Conservation (phyloP, 2,113 vertebrate genomes). For the Solenodon paradoxus region DNA sequence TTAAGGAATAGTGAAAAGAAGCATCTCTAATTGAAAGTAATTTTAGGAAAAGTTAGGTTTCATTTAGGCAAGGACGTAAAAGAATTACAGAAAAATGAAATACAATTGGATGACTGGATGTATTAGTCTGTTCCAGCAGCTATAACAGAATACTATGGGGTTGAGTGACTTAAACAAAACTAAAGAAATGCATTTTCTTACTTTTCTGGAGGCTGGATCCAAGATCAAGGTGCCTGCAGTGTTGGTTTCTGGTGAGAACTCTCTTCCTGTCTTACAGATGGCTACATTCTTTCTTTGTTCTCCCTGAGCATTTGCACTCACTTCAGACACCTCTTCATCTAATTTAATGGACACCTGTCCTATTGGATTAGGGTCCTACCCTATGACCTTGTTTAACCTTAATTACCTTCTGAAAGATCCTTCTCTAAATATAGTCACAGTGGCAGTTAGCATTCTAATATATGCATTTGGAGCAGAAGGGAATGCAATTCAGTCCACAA, state of each 20-base stretch:
- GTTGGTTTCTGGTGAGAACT: background rate
- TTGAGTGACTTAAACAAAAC: background rate
- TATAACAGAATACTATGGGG: background rate
- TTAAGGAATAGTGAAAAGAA: background rate
- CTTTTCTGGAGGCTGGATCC: background rate
- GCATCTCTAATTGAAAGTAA: background rate
- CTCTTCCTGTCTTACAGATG: background rate
- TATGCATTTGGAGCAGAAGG: background rate
- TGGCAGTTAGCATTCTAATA: background rate
- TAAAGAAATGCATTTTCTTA: background rate
- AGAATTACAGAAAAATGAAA: background rate
- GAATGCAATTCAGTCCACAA: background rate
- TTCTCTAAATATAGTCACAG: background rate
- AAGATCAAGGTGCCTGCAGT: background rate
- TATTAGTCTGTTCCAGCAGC: background rate
- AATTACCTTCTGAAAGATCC: background rate
- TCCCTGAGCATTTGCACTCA: background rate
- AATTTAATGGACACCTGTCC: background rate
- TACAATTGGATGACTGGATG: background rate
- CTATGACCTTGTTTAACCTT: background rate
- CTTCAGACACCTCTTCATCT: background rate
- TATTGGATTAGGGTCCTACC: background rate
- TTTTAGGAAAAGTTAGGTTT: background rate
- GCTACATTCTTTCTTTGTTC: background rate
- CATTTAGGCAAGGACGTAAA: background rate